Percentiles rank a stretch among this genome's conserved stretches.
phyloP scores from a whole-genome alignment of 2,888 invertebrate genomes.

The Criorhina ranunculi region DNA sequence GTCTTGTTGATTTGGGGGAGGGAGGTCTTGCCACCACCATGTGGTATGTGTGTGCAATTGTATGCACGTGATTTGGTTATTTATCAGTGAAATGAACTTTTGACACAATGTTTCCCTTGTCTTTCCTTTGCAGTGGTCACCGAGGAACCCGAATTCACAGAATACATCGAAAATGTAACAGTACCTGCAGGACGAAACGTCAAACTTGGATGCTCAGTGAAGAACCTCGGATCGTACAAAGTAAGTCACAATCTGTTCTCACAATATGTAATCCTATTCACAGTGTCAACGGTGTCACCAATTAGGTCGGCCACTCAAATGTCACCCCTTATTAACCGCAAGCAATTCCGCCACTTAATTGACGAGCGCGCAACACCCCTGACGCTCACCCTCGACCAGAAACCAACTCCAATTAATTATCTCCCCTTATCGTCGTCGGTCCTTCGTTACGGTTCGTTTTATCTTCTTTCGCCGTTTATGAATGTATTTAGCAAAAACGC shows the following conservation, averaged over 20 bases:
- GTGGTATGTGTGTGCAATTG: conserved; percentile 39
- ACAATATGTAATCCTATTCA: conserved; percentile 1
- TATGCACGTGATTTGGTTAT: conserved; percentile 66
- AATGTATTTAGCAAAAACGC: conserved; percentile 39
- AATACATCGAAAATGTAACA: conserved; percentile 95
- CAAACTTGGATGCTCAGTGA: conserved; percentile 95
- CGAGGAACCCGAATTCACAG: conserved; percentile 95
- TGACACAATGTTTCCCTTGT: conserved; percentile 19
- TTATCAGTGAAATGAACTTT: conserved; percentile 41
- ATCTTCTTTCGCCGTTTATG: conserved; percentile 48
- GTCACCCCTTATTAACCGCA: conserved; percentile 55
- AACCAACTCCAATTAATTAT: conserved; percentile 63
- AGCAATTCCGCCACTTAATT: conserved; percentile 57
- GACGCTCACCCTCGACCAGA: conserved; percentile 23
- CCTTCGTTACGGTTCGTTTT: conserved; percentile 1
- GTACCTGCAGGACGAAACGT: conserved; percentile 93
- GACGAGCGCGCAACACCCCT: conserved; percentile 50
- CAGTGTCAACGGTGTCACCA: conserved; percentile 36
- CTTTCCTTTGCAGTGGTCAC: conserved; percentile 87
- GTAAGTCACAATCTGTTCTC: conserved; percentile 85
- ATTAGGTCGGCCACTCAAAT: conserved; percentile 56
- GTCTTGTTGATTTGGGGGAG: conserved; percentile 4
- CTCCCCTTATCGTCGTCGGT: conserved; percentile 1
- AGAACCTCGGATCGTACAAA: conserved; percentile 95
- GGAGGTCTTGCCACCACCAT: background rate